Base-by-base conservation (phyloP, 2,888 invertebrate genomes). In the Lithophane semibrunnea region DNA sequence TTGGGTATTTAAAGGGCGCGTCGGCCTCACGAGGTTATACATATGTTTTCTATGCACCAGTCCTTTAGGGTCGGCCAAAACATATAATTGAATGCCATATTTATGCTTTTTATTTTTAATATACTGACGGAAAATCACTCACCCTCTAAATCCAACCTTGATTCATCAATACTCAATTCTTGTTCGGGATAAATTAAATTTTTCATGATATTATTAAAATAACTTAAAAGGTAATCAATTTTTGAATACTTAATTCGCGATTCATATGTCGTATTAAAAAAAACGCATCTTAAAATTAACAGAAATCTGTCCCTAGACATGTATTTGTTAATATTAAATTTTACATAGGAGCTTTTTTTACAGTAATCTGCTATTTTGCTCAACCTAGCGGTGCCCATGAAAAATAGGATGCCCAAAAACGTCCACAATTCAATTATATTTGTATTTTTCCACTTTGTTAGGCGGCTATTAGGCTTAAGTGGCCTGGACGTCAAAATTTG, bases 271-370 rank as follows among this genome's bases (percentile, higher is more conserved):
- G 52, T 52, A 4, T 52, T 52, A 18, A 7, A 18, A 52, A 52
- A 7, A 18, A 18, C n/a, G 52, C 52, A 52, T 52, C 80, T 68
- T 66, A 80, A 54, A 4, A 77, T 70, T n/a, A n/a, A n/a, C n/a
- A n/a, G n/a, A n/a, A n/a, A n/a, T n/a, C n/a, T n/a, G n/a, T n/a
- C n/a, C n/a, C n/a, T n/a, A n/a, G n/a, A n/a, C n/a, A n/a, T n/a
- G n/a, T n/a, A n/a, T n/a, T n/a, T n/a, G n/a, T n/a, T n/a, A n/a
- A n/a, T n/a, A n/a, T n/a, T n/a, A n/a, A n/a, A n/a, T n/a, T n/a
- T n/a, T n/a, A n/a, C n/a, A n/a, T n/a, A n/a, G n/a, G n/a, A n/a
- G n/a, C n/a, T n/a, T n/a, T n/a, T n/a, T n/a, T n/a, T n/a, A n/a
- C n/a, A n/a, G n/a, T n/a, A n/a, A n/a, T n/a, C n/a, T n/a, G n/a